These are phyloP conservation scores for Tetraodon nigroviridis DNA, from an alignment of 2,113 vertebrate species.

Conservation along the genomic window DNA sequence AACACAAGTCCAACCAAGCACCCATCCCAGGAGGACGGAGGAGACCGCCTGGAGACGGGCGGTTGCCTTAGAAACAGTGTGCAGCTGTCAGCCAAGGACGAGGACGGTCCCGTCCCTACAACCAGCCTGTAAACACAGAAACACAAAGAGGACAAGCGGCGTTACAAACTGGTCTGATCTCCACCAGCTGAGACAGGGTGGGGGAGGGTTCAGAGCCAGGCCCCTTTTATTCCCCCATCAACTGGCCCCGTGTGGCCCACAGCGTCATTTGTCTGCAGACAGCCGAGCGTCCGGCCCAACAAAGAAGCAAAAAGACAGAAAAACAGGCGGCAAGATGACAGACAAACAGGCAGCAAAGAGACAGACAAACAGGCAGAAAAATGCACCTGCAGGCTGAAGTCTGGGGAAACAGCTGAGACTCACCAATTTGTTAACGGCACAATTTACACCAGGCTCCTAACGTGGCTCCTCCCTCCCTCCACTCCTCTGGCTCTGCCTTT, in stretches of 20 bases:
- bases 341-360: conserved; percentile 35
- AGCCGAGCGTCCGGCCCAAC: conserved; percentile 51
- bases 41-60: conserved; percentile 24
- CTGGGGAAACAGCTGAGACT: conserved; percentile 64
- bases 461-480: not conserved
- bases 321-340: conserved; percentile 48
- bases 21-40: not conserved
- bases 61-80: conserved; percentile 30
- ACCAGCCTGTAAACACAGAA: conserved; percentile 67
- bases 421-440: conserved; percentile 59
- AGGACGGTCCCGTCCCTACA: conserved; percentile 45
- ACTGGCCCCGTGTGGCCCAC: conserved; percentile 47
- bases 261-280: conserved; percentile 65
- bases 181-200: conserved; percentile 46
- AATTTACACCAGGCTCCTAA: conserved; percentile 46
- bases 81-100: conserved; percentile 66
- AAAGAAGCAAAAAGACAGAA: conserved; percentile 40
- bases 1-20: conserved; percentile 23
- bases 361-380: conserved; percentile 49
- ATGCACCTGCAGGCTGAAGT: conserved; percentile 61
- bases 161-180: conserved; percentile 71
- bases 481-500: conserved; percentile 5
- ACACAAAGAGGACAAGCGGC: conserved; percentile 57
- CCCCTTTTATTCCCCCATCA: conserved; percentile 57
- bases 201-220: conserved; percentile 41